Base-by-base conservation (phyloP, 2,888 invertebrate genomes). In the Cephus pulcher region DNA sequence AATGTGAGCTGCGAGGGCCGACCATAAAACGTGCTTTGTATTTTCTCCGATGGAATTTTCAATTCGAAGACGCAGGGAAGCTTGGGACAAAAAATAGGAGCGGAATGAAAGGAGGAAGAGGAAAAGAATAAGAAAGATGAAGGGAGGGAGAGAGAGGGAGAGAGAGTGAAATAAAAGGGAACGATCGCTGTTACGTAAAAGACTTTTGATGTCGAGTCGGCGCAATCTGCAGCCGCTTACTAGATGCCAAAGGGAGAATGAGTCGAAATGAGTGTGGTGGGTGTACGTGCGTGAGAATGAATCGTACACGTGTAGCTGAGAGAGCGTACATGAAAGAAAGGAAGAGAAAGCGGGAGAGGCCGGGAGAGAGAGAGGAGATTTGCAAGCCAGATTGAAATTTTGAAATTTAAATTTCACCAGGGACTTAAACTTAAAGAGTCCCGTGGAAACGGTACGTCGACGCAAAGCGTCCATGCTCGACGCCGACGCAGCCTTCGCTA, bases 381-480 rank as follows among this genome's bases (percentile, higher is more conserved):
- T 92, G 93, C 93, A 93, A 93, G 88, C 92, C 93, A 93, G 92
- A 93, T 93, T 92, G 91, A 90, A 91, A 92, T 92, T 93, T 92
- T 92, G 92, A 93, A 93, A 92, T 93, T 92, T 92, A 93, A 92
- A 93, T 93, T 91, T 90, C 85, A 84, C 86, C 82, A 82, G 88
- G 81, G 89, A 90, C 89, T 90, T 87, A 86, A 89, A 90, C 88
- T 87, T 89, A 90, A 91, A 91, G 90, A 88, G 88, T 88, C 83
- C 84, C 56, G 23, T 56, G 56, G 56, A 56, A 23, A 6, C 56
- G 56, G 6, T 56, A 56, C 56, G 56, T 23, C 56, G 56, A 56
- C 56, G 56, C 9, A 2, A 23, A 56, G 56, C 56, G 56, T 56
- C 56, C 56, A 56, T 23, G 56, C 56, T 56, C 23, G 56, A 23